Base-by-base conservation (phyloP, 2,888 invertebrate species). In the Nemurella pictetii region DNA sequence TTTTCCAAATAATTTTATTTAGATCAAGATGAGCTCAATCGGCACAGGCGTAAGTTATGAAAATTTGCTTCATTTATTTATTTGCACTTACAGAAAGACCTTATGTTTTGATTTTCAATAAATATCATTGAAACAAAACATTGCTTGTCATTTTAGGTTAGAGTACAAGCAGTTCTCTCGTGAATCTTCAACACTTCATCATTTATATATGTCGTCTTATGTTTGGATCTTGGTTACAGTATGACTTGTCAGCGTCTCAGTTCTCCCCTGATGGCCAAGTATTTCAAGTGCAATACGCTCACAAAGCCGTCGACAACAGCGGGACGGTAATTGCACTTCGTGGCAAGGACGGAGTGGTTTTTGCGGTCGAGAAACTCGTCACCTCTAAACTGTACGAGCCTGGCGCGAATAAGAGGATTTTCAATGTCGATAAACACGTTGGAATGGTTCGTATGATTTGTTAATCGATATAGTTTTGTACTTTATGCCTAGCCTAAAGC, bases 171-270 rank as follows among this genome's bases (percentile, higher is more conserved):
- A 29, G 1, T 84, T 27, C 75, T 28, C 2, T 27, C 75, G 7
- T 75, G 7, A n/a, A n/a, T n/a, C n/a, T n/a, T n/a, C n/a, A n/a
- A n/a, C n/a, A n/a, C n/a, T n/a, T n/a, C n/a, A n/a, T n/a, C n/a
- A n/a, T n/a, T n/a, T n/a, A n/a, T n/a, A n/a, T n/a, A n/a, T n/a
- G n/a, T n/a, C n/a, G n/a, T n/a, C 75, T 12, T 75, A 15, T 15
- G 20, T 80, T 36, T 78, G 30, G 35, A 27, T 75, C 74, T 85
- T 87, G 86, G 87, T 93, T 93, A 84, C 91, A 98, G 98, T 99
- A 99, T 90, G 99, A 99, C 94, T 93, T 99, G 89, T 99, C 99
- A 86, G 99, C 99, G n/a, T 98, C 99, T 75, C 99, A 99, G 93
- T 99, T 99, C 92, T 99, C 99, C 0, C 99, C 99, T 0, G 99